Evolutionary conservation across 2,797 vertebrate genomes (phyloP), one percentile per base, ranked within the genome.

Genomic region (Intellagama lesueurii): DNA sequence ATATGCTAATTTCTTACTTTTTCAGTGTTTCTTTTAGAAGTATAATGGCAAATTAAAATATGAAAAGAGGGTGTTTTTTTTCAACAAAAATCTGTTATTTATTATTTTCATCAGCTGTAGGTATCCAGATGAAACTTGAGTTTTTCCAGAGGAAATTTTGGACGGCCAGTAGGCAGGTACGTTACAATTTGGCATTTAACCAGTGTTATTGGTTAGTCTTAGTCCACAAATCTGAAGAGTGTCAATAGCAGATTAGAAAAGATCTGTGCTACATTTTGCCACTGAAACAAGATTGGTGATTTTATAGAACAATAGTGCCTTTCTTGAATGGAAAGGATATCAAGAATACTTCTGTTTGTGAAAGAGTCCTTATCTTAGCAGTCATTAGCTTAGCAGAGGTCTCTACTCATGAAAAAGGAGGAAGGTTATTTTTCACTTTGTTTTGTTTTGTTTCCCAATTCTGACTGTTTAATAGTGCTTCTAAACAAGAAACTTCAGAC

Each of bases 61-160:
- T 85, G 78, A 88, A 91, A 87, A 22, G 26, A 73, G 9, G 56
- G 11, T 16, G 19, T n/a, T 76, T 94, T 81, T 91, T 91, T 95
- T 87, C 90, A n/a, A 26, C 1, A 6, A 49, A 91, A 47, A 47
- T 35, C 32, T 44, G 68, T 93, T 91, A 47, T 96, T 91, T 95
- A 40, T 95, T 87, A 83, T 96, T 80, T 97, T 89, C 97, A 95
- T 91, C 96, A 99, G 99, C 99, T 97, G 98, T 99, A 91, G 99
- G 99, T 87, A 99, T 99, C 95, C 99, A 99, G 97, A 99, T 99
- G 99, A 99, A 99, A 95, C 97, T 99, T 90, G 99, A 99, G 92
- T 99, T 99, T 96, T 99, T 99, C 96, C 99, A 99, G 96, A 97
- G 98, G 95, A 99, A 99, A 95, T 99, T 99, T 95, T 99, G 99